Conservation (phyloP, 2,113 vertebrate species). For the Phalacrocorax aristotelis region DNA sequence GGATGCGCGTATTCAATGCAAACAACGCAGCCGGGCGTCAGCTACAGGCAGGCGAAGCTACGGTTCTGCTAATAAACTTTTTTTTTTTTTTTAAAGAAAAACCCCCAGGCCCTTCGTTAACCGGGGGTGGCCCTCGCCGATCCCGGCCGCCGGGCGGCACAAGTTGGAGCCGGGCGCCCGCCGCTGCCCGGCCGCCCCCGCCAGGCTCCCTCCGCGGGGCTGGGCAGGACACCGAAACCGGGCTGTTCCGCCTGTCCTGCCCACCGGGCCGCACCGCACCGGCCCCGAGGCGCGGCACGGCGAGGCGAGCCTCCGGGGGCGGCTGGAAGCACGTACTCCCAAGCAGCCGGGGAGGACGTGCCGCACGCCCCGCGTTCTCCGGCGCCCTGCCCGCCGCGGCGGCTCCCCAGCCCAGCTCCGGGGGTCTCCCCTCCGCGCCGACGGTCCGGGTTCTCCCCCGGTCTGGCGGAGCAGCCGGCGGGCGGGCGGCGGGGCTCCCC, state of each 20-base stretch:
- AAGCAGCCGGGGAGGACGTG: neutral
- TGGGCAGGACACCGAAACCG: neutral
- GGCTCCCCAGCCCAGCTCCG: neutral
- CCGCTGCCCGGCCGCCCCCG: neutral
- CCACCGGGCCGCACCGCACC: neutral
- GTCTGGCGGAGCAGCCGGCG: no score
- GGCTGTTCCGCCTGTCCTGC: neutral
- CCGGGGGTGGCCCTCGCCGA: no score
- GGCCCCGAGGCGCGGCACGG: no score
- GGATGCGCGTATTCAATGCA: neutral
- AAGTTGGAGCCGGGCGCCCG: neutral
- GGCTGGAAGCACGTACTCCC: accelerated
- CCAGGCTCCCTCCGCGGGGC: neutral
- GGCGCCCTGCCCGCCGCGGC: neutral
- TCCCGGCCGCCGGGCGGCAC: no score
- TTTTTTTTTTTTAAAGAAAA: neutral
- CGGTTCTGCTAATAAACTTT: neutral
- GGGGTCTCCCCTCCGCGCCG: neutral
- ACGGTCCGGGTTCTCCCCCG: neutral
- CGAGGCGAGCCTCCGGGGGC: neutral
- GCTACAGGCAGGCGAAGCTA: neutral
- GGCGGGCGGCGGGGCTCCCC: no score
- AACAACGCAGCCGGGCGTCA: neutral
- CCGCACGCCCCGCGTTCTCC: neutral
- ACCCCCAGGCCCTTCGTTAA: no score